phyloP scores from a whole-genome alignment of 2,113 vertebrate genomes.

The Scopus umbretta region DNA sequence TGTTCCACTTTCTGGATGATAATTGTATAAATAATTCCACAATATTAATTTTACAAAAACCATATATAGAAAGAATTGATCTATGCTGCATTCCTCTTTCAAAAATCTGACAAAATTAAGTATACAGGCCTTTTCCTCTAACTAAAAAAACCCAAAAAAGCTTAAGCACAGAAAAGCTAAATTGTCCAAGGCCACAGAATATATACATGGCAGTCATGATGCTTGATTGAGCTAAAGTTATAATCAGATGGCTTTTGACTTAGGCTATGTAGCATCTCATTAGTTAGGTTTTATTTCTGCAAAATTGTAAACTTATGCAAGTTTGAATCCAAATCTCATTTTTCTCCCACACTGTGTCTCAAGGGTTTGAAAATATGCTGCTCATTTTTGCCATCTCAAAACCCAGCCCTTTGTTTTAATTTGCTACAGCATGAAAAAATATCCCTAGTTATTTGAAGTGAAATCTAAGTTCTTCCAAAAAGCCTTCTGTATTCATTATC shows the following conservation, averaged over 20 bases:
- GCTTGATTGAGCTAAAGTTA: background rate
- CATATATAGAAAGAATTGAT: background rate
- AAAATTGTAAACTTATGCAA: background rate
- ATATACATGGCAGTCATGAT: background rate
- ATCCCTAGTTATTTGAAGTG: background rate
- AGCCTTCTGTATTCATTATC: background rate
- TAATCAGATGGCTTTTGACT: background rate
- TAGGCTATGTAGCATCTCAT: background rate
- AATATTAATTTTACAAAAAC: background rate
- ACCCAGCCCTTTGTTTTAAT: background rate
- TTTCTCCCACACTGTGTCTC: background rate
- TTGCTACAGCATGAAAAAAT: background rate
- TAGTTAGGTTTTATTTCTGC: background rate
- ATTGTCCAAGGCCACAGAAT: background rate
- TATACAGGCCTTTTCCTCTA: background rate
- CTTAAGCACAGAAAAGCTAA: background rate
- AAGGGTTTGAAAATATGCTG: background rate
- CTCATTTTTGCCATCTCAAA: background rate
- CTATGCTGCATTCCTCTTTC: background rate
- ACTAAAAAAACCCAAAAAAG: background rate
- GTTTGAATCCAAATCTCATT: background rate
- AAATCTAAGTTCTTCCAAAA: background rate
- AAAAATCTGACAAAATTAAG: background rate
- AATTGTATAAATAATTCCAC: background rate
- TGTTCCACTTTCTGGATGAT: background rate